Percentiles rank a stretch among this genome's conserved stretches.
Conservation (phyloP, 2,888 invertebrate genomes). For the Adela reaumurella region DNA sequence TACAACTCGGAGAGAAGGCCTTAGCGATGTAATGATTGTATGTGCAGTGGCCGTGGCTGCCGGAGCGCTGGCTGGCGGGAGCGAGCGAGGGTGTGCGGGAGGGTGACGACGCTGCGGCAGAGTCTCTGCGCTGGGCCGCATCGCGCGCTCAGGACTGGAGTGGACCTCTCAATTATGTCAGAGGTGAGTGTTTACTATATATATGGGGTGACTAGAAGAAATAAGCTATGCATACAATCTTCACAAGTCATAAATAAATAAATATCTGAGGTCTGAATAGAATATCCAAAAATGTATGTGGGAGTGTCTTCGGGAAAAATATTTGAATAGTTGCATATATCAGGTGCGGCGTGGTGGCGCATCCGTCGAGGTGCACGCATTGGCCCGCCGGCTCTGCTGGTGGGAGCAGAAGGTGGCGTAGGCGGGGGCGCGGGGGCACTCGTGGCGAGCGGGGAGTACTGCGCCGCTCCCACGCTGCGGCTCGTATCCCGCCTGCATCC, state of each 20-base stretch:
- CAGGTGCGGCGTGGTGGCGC: conserved; percentile 46
- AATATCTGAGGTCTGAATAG: neutral
- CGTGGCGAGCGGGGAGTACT: conserved; percentile 36
- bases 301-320: neutral
- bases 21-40: no score
- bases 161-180: conserved; percentile 41
- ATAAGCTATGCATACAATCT: no score
- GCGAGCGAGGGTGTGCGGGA: conserved; percentile 16
- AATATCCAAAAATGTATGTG: no score
- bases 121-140: conserved; percentile 20
- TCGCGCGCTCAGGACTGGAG: conserved; percentile 41
- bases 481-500: conserved; percentile 25
- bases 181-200: no score
- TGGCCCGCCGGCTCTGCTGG: conserved; percentile 25
- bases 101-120: neutral
- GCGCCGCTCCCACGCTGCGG: conserved; percentile 26
- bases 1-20: no score
- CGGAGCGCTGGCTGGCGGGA: conserved; percentile 42
- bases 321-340: neutral
- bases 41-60: conserved; percentile 40
- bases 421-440: conserved; percentile 25
- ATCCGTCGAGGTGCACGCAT: conserved; percentile 20
- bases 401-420: conserved; percentile 22
- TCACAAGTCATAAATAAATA: neutral
- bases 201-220: no score